Evolutionary conservation across 2,888 invertebrate genomes (phyloP), one percentile per base, ranked within the genome.

Genomic region (Lepas anatifera): DNA sequence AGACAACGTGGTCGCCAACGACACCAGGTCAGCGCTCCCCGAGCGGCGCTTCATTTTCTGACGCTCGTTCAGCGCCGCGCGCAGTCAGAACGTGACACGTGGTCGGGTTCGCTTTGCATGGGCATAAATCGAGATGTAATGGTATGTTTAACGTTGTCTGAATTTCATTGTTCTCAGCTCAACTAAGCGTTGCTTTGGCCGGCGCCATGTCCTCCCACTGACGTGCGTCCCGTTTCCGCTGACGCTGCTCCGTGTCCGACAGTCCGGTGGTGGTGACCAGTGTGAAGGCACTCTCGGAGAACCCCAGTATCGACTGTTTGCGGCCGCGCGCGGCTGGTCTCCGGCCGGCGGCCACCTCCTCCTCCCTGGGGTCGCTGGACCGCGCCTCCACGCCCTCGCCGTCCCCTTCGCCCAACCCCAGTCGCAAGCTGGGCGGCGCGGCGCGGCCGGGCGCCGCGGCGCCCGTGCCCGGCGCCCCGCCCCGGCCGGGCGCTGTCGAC

Each of bases 401-500:
- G 64, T 10, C 58, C 32, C 27, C 66, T 25, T 41, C 66, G 37
- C 66, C 66, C 39, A 66, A 41, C 39, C 39, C 66, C 4, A 58
- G 58, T 35, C 58, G 58, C 22, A 58, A 58, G 35, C 58, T 58
- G 58, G 32, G 32, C 22, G 13, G 32, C 32, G 32, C 58, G 35
- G 13, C 58, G 35, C 25, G 32, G 6, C 11, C 48, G 2, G 25
- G 48, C 48, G 58, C 27, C 32, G 29, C 27, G 27, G 29, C 58
- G 25, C 29, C 64, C 25, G 39, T 25, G 3, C 6, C 66, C 16
- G 52, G 27, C 64, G 41, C 46, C 52, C 48, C 50, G 41, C 32
- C 68, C 18, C 35, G 77, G 72, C 81, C 81, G 4, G 78, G 78
- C 27, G 78, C 80, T 41, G 80, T 81, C 68, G 81, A 81, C 73